Conservation (phyloP, 2,113 vertebrate species). For the Misgurnus mizolepis region DNA sequence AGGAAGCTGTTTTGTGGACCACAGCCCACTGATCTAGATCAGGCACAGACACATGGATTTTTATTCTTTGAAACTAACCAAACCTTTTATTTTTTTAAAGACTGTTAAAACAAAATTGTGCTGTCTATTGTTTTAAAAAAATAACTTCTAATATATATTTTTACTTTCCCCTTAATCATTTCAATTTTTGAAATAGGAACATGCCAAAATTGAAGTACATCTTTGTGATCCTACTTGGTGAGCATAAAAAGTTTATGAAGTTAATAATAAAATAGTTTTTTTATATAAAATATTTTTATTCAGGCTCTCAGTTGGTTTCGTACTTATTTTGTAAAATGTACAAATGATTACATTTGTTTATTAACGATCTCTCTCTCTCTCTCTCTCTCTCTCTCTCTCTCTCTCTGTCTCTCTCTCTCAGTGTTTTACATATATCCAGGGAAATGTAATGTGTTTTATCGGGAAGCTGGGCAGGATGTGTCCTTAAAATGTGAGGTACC, state of each 20-base stretch:
- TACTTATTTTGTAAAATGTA: no score
- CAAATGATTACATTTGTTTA: no score
- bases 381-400: neutral
- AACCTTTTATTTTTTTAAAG: no score
- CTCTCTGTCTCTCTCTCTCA: slow-evolving; percentile 35
- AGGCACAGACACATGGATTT: no score
- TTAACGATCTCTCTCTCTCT: neutral
- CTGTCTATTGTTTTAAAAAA: neutral
- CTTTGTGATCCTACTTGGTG: neutral
- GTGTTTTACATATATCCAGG: slow-evolving; percentile 56
- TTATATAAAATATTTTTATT: no score
- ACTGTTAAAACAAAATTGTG: no score
- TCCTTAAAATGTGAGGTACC: neutral
- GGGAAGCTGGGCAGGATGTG: fast-evolving
- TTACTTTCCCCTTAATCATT: neutral
- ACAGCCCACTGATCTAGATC: no score
- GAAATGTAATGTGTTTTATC: neutral
- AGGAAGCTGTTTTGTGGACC: neutral
- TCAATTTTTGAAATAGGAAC: neutral
- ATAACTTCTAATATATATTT: neutral
- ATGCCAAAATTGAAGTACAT: neutral
- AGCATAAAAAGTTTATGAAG: neutral
- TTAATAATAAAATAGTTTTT: neutral
- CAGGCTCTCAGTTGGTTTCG: no score
- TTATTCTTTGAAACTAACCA: no score